phyloP scores from a whole-genome alignment of 2,797 vertebrate genomes.

The Falco biarmicus region DNA sequence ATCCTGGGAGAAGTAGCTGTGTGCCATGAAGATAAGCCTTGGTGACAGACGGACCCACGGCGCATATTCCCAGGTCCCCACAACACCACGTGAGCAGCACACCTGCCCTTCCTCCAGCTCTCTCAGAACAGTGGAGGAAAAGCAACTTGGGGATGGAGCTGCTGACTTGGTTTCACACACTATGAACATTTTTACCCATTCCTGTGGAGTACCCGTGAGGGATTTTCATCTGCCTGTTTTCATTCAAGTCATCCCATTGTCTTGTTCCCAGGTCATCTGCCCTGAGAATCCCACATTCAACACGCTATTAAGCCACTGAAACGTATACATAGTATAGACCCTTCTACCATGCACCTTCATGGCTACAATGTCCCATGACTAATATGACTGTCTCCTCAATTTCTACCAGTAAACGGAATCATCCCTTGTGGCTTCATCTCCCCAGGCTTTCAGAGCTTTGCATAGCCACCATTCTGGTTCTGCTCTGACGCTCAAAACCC shows the following conservation, averaged over 20 bases:
- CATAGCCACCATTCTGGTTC: not conserved
- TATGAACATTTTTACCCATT: not conserved
- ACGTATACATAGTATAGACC: not conserved
- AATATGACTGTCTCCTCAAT: not conserved
- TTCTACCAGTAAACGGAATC: not conserved
- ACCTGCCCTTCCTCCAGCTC: not conserved
- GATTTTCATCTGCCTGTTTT: not conserved
- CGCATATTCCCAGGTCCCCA: not conserved
- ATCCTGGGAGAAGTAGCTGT: conserved; percentile 14
- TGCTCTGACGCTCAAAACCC: not conserved
- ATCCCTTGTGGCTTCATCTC: not conserved
- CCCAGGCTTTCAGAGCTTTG: not conserved
- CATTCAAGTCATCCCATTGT: not conserved
- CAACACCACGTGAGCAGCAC: not conserved
- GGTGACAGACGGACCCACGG: not conserved
- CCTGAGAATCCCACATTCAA: not conserved
- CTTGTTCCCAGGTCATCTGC: not conserved
- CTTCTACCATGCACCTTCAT: not conserved
- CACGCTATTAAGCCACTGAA: not conserved
- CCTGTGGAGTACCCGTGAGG: not conserved
- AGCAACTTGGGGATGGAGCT: not conserved
- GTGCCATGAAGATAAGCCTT: conserved; percentile 26
- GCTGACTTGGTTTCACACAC: not conserved
- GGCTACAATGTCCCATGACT: not conserved
- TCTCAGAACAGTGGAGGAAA: not conserved